Evolutionary conservation across 2,888 invertebrate species (phyloP).

Genomic region (Drosophila infuscata): DNA sequence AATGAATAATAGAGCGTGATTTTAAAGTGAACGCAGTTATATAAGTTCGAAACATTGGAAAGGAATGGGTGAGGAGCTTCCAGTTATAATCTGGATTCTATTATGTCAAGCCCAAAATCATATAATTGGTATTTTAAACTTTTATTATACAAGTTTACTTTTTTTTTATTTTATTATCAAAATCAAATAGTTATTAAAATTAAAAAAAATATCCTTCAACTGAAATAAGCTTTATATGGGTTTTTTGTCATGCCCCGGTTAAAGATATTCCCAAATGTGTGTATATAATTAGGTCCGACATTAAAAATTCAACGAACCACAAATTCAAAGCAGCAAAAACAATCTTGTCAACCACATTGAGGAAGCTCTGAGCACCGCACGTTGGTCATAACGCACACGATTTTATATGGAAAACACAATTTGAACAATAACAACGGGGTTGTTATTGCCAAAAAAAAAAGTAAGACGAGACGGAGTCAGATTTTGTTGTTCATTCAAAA

Average conservation of each 20-base stretch:
- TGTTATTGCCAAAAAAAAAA: conserved; percentile 25
- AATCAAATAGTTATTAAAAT: neutral
- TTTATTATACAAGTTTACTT: neutral
- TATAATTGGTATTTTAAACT: neutral
- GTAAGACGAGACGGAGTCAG: conserved; percentile 13
- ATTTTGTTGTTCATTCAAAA: conserved; percentile 30
- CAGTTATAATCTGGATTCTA: conserved; percentile 13
- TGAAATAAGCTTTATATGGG: neutral
- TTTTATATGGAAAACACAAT: conserved; percentile 43
- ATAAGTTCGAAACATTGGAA: conserved; percentile 17
- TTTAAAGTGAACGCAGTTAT: conserved; percentile 27
- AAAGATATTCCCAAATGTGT: neutral
- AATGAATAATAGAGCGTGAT: conserved; percentile 38
- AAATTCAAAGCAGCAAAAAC: conserved; percentile 25
- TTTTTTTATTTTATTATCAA: too few species aligned
- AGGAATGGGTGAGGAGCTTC: conserved; percentile 21
- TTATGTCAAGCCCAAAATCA: too few species aligned
- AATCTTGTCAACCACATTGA: conserved; percentile 28
- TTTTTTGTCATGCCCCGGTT: neutral
- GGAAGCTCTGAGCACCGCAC: conserved; percentile 58
- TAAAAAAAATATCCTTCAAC: neutral
- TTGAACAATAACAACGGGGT: conserved; percentile 18
- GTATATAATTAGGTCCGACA: neutral
- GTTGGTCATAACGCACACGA: conserved; percentile 71
- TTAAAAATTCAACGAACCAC: conserved; percentile 49